Evolutionary conservation across 2,888 invertebrate genomes (phyloP).

Genomic region (Tiliacea citrago): DNA sequence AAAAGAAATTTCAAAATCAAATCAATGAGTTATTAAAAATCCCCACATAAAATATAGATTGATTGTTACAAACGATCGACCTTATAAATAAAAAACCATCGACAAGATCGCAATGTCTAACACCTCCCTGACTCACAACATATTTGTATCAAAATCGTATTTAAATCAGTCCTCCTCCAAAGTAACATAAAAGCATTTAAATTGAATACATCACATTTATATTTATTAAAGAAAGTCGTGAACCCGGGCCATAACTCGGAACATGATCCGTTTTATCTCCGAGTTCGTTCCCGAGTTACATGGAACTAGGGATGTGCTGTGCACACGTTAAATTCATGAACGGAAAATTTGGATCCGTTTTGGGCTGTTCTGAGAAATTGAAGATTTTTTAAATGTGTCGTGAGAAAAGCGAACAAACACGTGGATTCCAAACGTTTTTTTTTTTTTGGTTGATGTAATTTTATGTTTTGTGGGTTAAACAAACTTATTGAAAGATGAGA

Average conservation of each 20-base stretch:
- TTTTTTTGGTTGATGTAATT: too few relatives aligned
- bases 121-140: background rate
- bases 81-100: background rate
- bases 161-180: background rate
- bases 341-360: background rate
- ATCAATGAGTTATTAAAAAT: background rate
- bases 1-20: background rate
- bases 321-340: slow-evolving; percentile 24
- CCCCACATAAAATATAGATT: background rate
- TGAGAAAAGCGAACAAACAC: background rate
- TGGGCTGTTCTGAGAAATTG: background rate
- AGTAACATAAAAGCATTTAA: slow-evolving; percentile 36
- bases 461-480: background rate
- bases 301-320: slow-evolving; percentile 20
- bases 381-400: background rate
- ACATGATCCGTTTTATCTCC: slow-evolving; percentile 56
- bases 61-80: background rate
- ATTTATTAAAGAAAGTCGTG: slow-evolving; percentile 45
- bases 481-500: background rate
- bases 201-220: slow-evolving; percentile 50
- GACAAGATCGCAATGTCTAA: background rate
- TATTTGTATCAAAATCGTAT: slow-evolving; percentile 11
- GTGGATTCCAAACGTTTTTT: too few relatives aligned
- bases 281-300: slow-evolving; percentile 34
- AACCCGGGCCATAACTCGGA: slow-evolving; percentile 38